Conservation (phyloP, 2,113 vertebrate genomes). For the Tor tambroides region DNA sequence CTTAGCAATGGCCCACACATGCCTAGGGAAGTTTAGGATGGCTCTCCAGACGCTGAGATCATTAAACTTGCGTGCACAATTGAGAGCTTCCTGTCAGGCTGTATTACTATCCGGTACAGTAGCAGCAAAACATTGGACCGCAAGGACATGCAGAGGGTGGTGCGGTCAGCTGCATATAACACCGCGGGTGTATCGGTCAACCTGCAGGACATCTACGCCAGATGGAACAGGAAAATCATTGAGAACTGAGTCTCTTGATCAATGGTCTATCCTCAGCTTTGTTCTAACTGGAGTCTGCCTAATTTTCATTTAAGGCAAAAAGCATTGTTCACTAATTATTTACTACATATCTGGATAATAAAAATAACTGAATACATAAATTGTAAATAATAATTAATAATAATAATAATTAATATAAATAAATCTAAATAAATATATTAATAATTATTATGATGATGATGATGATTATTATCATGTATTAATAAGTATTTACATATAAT, state of each 20-base stretch:
- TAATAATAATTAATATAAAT: not conserved
- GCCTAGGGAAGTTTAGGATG: not conserved
- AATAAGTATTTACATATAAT: too few relatives aligned
- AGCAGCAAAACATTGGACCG: not conserved
- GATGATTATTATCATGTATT: too few relatives aligned
- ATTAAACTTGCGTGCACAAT: constrained; percentile 27
- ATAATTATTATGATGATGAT: too few relatives aligned
- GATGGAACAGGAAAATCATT: constrained; percentile 26
- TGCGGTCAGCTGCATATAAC: constrained; percentile 16
- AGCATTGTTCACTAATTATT: not conserved
- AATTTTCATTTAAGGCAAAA: not conserved
- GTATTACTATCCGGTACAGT: constrained; percentile 26
- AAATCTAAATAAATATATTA: too few relatives aligned
- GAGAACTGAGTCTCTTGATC: not conserved
- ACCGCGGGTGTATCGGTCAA: not conserved
- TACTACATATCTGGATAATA: not conserved
- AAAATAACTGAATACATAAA: not conserved
- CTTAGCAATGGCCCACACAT: not conserved
- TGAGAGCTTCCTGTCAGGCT: constrained; percentile 33
- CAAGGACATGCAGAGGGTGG: not conserved
- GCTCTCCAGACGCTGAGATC: constrained; percentile 21
- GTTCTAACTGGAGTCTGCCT: not conserved
- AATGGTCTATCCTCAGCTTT: not conserved
- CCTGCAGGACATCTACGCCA: constrained; percentile 26
- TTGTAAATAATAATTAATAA: not conserved